Evolutionary conservation across 2,797 vertebrate genomes (phyloP).

Genomic region (Percopsis omiscomaycus): DNA sequence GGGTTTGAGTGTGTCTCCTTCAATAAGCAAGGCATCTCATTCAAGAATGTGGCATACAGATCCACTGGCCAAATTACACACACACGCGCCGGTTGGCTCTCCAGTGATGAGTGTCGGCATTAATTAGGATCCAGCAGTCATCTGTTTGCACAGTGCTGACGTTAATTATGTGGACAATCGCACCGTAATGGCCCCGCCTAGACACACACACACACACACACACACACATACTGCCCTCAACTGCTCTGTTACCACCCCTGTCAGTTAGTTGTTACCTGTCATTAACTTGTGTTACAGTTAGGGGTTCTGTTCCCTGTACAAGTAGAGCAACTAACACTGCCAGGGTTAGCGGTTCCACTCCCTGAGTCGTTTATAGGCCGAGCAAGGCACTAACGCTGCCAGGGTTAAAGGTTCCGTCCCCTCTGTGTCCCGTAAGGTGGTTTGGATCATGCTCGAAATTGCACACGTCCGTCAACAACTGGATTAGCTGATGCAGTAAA

Average conservation of each 20-base stretch:
- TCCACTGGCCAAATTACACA: background rate
- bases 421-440: background rate
- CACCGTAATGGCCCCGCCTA: constrained; percentile 64
- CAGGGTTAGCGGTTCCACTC: background rate
- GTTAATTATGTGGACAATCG: constrained; percentile 65
- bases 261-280: background rate
- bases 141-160: constrained; percentile 64
- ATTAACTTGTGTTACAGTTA: background rate
- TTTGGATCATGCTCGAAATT: constrained; percentile 11
- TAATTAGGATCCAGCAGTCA: constrained; percentile 62
- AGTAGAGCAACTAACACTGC: too few species aligned
- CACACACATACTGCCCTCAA: constrained; percentile 20
- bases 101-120: constrained; percentile 47
- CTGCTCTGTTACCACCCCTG: constrained; percentile 30
- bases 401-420: constrained; percentile 45
- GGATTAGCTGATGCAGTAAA: constrained; percentile 68
- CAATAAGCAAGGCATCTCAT: background rate
- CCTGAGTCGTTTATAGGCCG: background rate
- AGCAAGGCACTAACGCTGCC: background rate
- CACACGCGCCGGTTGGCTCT: constrained; percentile 17
- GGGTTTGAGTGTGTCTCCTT: constrained; percentile 18
- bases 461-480: constrained; percentile 50
- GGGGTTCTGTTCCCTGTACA: background rate
- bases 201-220: constrained; percentile 40
- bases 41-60: background rate